Conservation (phyloP, 2,888 invertebrate genomes). For the Sinotaia quadrata region DNA sequence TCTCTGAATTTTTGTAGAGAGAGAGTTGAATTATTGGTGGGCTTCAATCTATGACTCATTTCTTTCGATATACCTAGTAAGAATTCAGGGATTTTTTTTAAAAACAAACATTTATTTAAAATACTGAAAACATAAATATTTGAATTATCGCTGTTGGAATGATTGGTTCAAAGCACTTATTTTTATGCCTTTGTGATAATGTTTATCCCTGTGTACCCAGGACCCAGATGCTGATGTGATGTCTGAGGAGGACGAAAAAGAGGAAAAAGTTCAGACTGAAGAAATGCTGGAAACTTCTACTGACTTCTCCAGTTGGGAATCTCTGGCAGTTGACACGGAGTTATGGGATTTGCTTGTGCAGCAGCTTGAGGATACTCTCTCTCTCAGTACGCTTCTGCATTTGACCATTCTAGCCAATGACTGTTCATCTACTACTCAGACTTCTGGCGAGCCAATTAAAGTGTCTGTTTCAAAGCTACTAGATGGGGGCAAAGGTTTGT, state of each 20-base stretch:
- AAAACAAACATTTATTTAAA: background rate
- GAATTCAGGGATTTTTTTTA: no score
- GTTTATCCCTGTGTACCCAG: conserved; percentile 31
- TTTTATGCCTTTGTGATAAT: background rate
- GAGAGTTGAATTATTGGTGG: no score
- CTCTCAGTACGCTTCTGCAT: conserved; percentile 72
- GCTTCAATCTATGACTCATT: no score
- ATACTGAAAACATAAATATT: background rate
- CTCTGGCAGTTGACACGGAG: conserved; percentile 86
- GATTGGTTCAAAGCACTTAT: background rate
- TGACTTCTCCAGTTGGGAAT: conserved; percentile 78
- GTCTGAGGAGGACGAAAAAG: conserved; percentile 29
- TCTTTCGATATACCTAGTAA: no score
- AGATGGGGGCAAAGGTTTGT: conserved; percentile 72
- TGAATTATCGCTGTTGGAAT: background rate
- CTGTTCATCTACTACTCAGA: conserved; percentile 17
- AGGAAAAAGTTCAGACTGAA: background rate
- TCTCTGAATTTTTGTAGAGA: no score
- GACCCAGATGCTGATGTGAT: conserved; percentile 66
- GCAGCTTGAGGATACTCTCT: conserved; percentile 89
- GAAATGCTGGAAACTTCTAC: conserved; percentile 26
- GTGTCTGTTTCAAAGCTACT: conserved; percentile 69
- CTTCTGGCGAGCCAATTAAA: conserved; percentile 43
- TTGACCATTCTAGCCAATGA: conserved; percentile 38
- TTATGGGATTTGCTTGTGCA: conserved; percentile 90